Conservation (phyloP, 2,888 invertebrate genomes). For the Leucophenga montana region DNA sequence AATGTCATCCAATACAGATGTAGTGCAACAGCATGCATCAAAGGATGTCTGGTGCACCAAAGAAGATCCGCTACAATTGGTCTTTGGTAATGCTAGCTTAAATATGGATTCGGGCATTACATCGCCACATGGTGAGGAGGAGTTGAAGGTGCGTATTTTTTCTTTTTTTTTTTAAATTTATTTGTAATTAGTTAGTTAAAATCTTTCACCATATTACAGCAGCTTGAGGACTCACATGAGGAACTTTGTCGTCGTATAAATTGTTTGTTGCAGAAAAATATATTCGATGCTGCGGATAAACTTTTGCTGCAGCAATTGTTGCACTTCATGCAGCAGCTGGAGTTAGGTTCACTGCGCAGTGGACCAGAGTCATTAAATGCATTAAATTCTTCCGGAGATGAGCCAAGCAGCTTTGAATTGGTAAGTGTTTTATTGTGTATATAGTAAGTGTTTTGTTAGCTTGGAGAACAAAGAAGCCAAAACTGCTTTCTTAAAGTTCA, state of each 20-base stretch:
- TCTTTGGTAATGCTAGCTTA: constrained; percentile 39
- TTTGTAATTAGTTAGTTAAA: not conserved
- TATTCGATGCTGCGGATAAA: constrained; percentile 75
- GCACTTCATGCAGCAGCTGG: constrained; percentile 77
- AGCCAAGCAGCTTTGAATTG: constrained; percentile 75
- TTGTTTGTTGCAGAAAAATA: constrained; percentile 61
- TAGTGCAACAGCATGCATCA: constrained; percentile 31
- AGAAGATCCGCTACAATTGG: constrained; percentile 49
- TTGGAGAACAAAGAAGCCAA: too few species aligned
- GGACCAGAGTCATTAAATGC: constrained; percentile 56
- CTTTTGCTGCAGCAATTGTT: constrained; percentile 78
- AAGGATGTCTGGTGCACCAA: constrained; percentile 48
- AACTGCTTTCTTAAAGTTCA: too few species aligned
- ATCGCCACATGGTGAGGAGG: constrained; percentile 62
- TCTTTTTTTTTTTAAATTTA: not conserved
- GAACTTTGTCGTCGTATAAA: constrained; percentile 62
- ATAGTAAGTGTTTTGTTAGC: not conserved
- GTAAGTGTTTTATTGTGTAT: constrained; percentile 46
- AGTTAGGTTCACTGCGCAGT: constrained; percentile 72
- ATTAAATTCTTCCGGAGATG: constrained; percentile 73
- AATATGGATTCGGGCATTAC: constrained; percentile 61
- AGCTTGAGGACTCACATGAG: constrained; percentile 51
- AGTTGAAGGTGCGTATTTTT: constrained; percentile 54
- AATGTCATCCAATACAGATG: constrained; percentile 22
- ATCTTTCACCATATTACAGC: not conserved